These are phyloP conservation scores for Meriones unguiculatus DNA, from an alignment of 2,113 vertebrate genomes.

Conservation along the genomic window DNA sequence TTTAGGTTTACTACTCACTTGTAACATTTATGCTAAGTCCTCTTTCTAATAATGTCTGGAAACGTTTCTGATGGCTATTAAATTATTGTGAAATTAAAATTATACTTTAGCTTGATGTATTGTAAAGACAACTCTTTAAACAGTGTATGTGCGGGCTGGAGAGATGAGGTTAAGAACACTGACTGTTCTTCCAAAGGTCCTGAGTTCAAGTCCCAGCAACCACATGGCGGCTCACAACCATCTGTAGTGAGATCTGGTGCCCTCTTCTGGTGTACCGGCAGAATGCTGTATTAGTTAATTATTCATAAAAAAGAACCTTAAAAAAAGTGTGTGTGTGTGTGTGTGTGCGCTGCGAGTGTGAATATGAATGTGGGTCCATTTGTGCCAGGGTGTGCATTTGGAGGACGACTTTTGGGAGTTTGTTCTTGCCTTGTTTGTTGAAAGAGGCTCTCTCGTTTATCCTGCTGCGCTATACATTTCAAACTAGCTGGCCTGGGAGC, in stretches of 20 bases:
- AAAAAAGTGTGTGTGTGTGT: not conserved
- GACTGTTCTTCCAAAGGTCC: too few relatives aligned
- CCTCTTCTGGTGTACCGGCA: too few relatives aligned
- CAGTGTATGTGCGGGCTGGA: not conserved
- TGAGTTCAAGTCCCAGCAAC: too few relatives aligned
- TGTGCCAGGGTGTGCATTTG: not conserved
- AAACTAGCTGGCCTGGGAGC: not conserved
- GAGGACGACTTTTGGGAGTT: not conserved
- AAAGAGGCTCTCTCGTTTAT: not conserved
- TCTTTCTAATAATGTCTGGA: slow-evolving; percentile 4
- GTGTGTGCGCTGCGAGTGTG: not conserved
- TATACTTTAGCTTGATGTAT: slow-evolving; percentile 11
- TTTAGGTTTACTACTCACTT: not conserved
- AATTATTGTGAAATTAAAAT: slow-evolving; percentile 2
- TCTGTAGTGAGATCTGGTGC: too few relatives aligned
- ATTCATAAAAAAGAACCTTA: too few relatives aligned
- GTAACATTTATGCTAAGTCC: not conserved
- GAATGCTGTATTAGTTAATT: too few relatives aligned
- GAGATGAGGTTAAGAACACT: too few relatives aligned
- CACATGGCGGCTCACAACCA: too few relatives aligned
- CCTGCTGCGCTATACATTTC: not conserved
- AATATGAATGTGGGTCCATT: not conserved
- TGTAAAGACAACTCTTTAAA: not conserved
- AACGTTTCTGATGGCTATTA: not conserved
- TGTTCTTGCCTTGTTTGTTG: not conserved